Evolutionary conservation across 2,888 invertebrate species (phyloP), one percentile per base, ranked within the genome.

Genomic region (Baccha elongata): DNA sequence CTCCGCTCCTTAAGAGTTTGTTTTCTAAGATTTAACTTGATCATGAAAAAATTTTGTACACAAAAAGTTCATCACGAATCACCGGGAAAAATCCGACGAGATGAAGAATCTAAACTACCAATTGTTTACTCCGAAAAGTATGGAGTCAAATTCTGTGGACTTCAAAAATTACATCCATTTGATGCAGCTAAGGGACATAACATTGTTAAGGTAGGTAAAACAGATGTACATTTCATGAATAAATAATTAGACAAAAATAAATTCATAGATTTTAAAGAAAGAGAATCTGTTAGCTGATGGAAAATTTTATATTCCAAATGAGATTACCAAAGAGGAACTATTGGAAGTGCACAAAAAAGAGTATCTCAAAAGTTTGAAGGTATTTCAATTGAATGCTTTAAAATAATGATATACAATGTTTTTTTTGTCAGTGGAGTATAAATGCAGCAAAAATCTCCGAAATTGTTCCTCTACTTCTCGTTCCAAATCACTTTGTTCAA

Each of bases 171-270:
- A 10, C 97, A 98, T 91, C 94, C 97, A 0, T 97, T 98, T 89
- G 97, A 98, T 92, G 93, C 97, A 0, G 93, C 93, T 85, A 98
- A 98, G 92, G 97, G 97, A 94, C 94, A 94, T 79, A 93, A 95
- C 87, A 93, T 97, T 85, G 93, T 94, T 86, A 91, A 93, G 91
- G 95, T 94, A 90, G 81, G 85, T 58, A 58, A 1, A 4, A n/a
- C 13, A 3, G n/a, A 5, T 26, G 3, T 42, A 10, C 7, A 11
- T 11, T 6, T 3, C 40, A 11, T 3, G 6, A 40, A 2, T 17
- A 15, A 13, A 8, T 44, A 2, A 44, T 40, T 0, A 26, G 26
- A 26, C 26, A 26, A 26, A 26, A 26, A 4, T 0, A 1, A 15
- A 26, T 85, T 88, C 90, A 13, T 87, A 94, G 94, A 89, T 92